Evolutionary conservation across 2,888 invertebrate genomes (phyloP), one percentile per base, ranked within the genome.

Genomic region (Nipponacmea schrenckii): DNA sequence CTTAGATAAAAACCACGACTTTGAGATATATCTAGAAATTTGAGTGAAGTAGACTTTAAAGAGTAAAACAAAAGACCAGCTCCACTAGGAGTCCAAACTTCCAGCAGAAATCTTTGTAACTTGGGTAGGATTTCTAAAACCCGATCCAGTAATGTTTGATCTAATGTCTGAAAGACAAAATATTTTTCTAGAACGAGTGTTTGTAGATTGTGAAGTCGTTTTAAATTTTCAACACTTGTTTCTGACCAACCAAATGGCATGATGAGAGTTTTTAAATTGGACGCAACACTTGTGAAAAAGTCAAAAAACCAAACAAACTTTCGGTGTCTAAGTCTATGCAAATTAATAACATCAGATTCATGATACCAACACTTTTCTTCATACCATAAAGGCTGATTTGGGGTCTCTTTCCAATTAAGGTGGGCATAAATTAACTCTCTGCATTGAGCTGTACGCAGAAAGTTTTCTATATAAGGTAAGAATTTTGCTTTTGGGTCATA

Each of bases 171-270:
- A 77, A 84, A 84, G 50, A 85, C 84, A 76, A 83, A 85, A 73
- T 85, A 77, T 73, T 85, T 86, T 72, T 85, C 86, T 48, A 88
- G 77, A 15, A 85, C 85, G 14, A 88, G 78, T 67, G 79, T 83
- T 12, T 78, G 78, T 63, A 88, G 71, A 68, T 78, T 79, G 70
- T 79, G 80, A 64, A 88, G 79, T 14, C 84, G 76, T n/a, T 80
- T 76, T 39, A 88, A 74, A 72, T 80, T 81, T 62, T 82, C 73
- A 5, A 88, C 81, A 31, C 86, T 84, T 44, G 76, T 79, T n/a
- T 80, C 80, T 3, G 85, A 83, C 88, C 88, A 88, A 74, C 87
- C 86, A 79, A 88, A 88, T 17, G 88, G 88, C 73, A 88, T 72
- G 44, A 85, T 80, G 15, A 88, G 79, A 14, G 84, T 82, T 63